These are phyloP conservation scores for Danionella cerebrum DNA, from an alignment of 2,113 vertebrate genomes.

Conservation along the genomic window DNA sequence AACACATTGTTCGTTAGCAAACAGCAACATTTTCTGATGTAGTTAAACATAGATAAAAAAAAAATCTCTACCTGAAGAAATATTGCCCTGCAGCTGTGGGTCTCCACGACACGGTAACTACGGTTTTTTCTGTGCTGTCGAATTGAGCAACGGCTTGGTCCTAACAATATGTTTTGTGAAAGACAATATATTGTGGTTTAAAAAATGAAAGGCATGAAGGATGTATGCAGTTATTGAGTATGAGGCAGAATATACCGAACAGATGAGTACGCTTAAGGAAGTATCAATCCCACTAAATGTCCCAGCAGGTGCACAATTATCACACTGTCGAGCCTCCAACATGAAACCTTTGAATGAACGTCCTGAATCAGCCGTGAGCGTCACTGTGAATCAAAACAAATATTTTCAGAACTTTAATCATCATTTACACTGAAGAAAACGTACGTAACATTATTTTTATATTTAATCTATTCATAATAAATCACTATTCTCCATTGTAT, in stretches of 20 bases:
- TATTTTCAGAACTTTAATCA: not conserved
- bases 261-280: not conserved
- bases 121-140: not conserved
- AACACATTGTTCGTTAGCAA: too few species aligned
- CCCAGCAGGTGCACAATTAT: not conserved
- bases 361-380: fast-evolving
- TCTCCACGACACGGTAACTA: not conserved
- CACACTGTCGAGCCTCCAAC: not conserved
- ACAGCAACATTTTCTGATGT: too few species aligned
- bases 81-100: not conserved
- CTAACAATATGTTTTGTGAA: not conserved
- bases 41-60: too few species aligned
- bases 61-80: slow-evolving; percentile 18
- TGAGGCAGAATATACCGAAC: not conserved
- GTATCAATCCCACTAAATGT: not conserved
- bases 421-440: too few species aligned
- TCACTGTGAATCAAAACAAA: not conserved
- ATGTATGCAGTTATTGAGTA: not conserved
- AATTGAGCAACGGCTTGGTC: not conserved
- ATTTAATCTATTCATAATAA: not conserved
- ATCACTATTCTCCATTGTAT: too few species aligned
- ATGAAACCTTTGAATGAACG: not conserved
- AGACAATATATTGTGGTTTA: not conserved
- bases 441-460: too few species aligned
- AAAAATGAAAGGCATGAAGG: not conserved